Base-by-base conservation (phyloP, 1,140 invertebrate genomes). In the Aphaenogaster ashmeadi region DNA sequence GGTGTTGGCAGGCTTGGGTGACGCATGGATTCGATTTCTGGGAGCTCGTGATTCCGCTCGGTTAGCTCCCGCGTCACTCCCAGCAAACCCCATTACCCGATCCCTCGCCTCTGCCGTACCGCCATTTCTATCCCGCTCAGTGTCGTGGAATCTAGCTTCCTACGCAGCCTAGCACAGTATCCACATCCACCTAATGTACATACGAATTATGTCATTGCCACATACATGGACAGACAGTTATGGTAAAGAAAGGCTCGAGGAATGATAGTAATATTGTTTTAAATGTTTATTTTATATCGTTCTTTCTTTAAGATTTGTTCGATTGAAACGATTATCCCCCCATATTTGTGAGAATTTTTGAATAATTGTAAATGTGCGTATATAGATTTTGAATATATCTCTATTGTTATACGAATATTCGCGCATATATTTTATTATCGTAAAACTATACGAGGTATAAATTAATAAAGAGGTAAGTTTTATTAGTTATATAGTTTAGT, bases 21-120 rank as follows among this genome's bases (percentile, higher is more conserved):
- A 95, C 94, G 94, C 95, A 95, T 95, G 94, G 95, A 95, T 95
- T 95, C 95, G 95, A 95, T 95, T 95, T 93, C 94, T 95, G 93
- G 94, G 93, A 95, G 94, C 94, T 95, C 94, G 94, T 95, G 95
- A 95, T 95, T 95, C 94, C 95, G 94, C 94, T 95, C 94, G 95
- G 95, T 95, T 95, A 95, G 94, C 93, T 84, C 93, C 91, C 94
- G 93, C 94, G 95, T 95, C 95, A 95, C 94, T 95, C 94, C 94
- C 95, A 95, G 95, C 92, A 91, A 95, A 95, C 93, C 94, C 94
- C 92, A 94, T 94, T 95, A 95, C 94, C 93, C 94, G 86, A 67
- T 58, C 86, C 58, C 81, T 77, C 86, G 87, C 72, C 87, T 87
- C 85, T 85, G 67, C 88, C 88, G 88, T 47, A 38, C 79, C 44